phyloP scores from a whole-genome alignment of 2,113 vertebrate species.

The Proterorhinus semilunaris region DNA sequence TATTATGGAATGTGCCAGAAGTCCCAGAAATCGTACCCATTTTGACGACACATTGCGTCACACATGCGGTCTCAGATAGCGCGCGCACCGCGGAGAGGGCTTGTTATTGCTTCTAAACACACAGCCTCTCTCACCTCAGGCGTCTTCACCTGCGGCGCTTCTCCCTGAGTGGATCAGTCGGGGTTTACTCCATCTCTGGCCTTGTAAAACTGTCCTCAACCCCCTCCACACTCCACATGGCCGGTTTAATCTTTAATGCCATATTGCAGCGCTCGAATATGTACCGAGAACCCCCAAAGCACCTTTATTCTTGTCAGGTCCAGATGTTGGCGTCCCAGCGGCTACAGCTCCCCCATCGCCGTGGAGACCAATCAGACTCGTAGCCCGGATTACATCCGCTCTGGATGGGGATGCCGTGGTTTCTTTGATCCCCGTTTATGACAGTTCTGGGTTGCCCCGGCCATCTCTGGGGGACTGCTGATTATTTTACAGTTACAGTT shows the following conservation, averaged over 20 bases:
- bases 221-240: constrained; percentile 36
- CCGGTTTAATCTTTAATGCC: constrained; percentile 50
- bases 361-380: constrained; percentile 2
- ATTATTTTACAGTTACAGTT: constrained; percentile 49
- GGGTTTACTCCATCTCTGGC: constrained; percentile 8
- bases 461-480: constrained; percentile 25
- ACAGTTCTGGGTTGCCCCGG: constrained; percentile 66
- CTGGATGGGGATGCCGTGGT: not conserved
- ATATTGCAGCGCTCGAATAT: constrained; percentile 23
- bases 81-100: not conserved
- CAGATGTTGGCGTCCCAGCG: constrained; percentile 28
- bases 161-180: constrained; percentile 21
- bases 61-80: not conserved
- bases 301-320: constrained; percentile 28
- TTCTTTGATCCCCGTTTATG: constrained; percentile 46
- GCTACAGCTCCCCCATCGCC: not conserved
- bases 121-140: constrained; percentile 19
- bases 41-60: no score
- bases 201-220: constrained; percentile 5
- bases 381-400: constrained; percentile 29
- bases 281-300: constrained; percentile 13
- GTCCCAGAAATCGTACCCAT: no score
- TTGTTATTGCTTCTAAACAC: constrained; percentile 10
- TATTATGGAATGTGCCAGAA: no score
- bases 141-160: constrained; percentile 29